Evolutionary conservation across 2,797 vertebrate species (phyloP), one percentile per base, ranked within the genome.

Genomic region (Lepus oiostolus): DNA sequence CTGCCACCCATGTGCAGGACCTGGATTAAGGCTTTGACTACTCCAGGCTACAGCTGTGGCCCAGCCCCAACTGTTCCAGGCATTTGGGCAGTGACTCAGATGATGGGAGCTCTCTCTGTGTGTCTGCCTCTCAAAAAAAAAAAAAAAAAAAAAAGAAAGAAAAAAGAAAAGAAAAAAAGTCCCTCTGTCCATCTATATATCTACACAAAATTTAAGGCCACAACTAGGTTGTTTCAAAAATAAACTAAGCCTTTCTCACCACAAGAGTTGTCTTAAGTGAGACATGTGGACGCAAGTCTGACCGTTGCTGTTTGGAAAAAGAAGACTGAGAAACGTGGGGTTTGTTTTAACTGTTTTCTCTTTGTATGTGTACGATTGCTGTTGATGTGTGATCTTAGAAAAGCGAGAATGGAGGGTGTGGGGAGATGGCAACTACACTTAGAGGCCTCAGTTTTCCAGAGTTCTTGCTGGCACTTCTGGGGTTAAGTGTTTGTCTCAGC

Each of bases 181-280:
- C 54, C 19, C 14, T 58, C 42, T 58, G 19, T 58, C 54, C 13
- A 16, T 58, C 54, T 19, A 16, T 58, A 4, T 58, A 17, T 58
- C 14, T 58, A 95, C 86, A 90, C 30, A 58, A 72, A 84, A 80
- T 17, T 30, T 42, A 80, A 83, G 68, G 77, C n/a, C 42, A 68
- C 21, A 67, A 17, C 4, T 67, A 65, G 21, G 13, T 65, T 28
- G 75, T 42, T 38, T 80, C 12, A 75, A 54, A 85, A 26, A 35
- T 50, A 75, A 68, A 11, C 11, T n/a, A 32, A 12, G 2, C 30
- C 11, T 35, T 91, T 84, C 60, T 35, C 8, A 38, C 58, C 12
- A 2, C 1, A 0, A 16, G 38, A 10, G 21, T 77, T 58, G 60
- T 91, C 50, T 83, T 75, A 30, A 96, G 38, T 35, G n/a, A 76